phyloP scores from a whole-genome alignment of 2,888 invertebrate genomes.

The Limnephilus marmoratus region DNA sequence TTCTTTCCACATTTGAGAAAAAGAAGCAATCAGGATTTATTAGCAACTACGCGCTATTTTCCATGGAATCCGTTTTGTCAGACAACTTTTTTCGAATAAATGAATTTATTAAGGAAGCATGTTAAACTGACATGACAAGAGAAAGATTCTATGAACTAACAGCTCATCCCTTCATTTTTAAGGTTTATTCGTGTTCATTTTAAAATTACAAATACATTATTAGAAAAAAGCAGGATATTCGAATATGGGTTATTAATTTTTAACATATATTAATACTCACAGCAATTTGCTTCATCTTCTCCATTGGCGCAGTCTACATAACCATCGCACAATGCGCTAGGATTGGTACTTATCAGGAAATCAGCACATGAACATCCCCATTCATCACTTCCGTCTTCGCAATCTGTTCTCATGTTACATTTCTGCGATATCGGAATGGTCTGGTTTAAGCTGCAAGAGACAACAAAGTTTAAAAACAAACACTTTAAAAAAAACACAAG shows the following conservation, averaged over 20 bases:
- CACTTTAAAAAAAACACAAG: not conserved
- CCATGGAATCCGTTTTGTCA: too few species aligned
- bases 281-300: slow-evolving; percentile 86
- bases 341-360: slow-evolving; percentile 76
- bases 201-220: too few species aligned
- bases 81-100: too few species aligned
- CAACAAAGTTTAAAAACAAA: not conserved
- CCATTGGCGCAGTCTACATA: slow-evolving; percentile 84
- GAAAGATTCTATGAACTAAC: too few species aligned
- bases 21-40: too few species aligned
- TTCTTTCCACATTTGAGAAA: too few species aligned
- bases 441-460: slow-evolving; percentile 79
- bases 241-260: not conserved
- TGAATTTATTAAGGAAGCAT: too few species aligned
- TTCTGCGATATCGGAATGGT: slow-evolving; percentile 78
- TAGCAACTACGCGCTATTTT: too few species aligned
- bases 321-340: slow-evolving; percentile 85
- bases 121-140: too few species aligned
- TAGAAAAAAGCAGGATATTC: slow-evolving; percentile 29
- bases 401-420: slow-evolving; percentile 85
- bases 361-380: slow-evolving; percentile 84
- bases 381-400: slow-evolving; percentile 91
- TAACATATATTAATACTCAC: slow-evolving; percentile 72
- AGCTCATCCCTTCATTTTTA: too few species aligned
- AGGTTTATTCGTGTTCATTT: too few species aligned